Conservation (phyloP, 2,797 vertebrate genomes). For the Siniperca scherzeri region DNA sequence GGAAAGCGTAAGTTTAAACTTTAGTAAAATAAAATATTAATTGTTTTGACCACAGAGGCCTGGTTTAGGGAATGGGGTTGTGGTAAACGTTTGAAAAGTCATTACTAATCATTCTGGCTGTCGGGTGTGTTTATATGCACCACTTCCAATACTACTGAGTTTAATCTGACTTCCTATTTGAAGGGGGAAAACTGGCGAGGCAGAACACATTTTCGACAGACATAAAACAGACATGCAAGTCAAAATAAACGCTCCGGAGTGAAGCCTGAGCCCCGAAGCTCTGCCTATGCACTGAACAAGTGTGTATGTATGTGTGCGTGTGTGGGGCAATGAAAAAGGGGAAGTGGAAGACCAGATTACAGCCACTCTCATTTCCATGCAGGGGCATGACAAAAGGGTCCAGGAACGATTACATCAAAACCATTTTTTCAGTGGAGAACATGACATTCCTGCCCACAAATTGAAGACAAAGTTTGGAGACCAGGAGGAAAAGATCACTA, state of each 20-base stretch:
- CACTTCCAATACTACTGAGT: constrained; percentile 76
- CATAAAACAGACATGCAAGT: constrained; percentile 81
- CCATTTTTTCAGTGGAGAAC: constrained; percentile 26
- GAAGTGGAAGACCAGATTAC: constrained; percentile 67
- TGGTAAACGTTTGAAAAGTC: constrained; percentile 76
- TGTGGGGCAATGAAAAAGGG: constrained; percentile 39
- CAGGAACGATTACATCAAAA: constrained; percentile 47
- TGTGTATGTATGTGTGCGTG: constrained; percentile 22
- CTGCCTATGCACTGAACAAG: constrained; percentile 41
- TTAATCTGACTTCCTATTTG: constrained; percentile 81
- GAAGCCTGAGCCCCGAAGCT: constrained; percentile 58
- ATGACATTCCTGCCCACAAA: constrained; percentile 40
- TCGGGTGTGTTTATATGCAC: constrained; percentile 75
- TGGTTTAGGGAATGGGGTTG: constrained; percentile 53
- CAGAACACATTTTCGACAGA: constrained; percentile 79
- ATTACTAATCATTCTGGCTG: constrained; percentile 77
- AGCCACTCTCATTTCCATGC: constrained; percentile 64
- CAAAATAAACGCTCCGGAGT: constrained; percentile 78
- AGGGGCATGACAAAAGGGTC: constrained; percentile 45
- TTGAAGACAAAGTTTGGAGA: constrained; percentile 37
- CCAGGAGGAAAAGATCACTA: not conserved
- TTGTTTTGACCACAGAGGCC: constrained; percentile 63
- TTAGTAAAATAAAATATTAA: constrained; percentile 66
- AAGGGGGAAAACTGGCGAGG: constrained; percentile 75
- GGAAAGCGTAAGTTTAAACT: constrained; percentile 40